Conservation (phyloP, 2,797 vertebrate genomes). For the Podargus strigoides region DNA sequence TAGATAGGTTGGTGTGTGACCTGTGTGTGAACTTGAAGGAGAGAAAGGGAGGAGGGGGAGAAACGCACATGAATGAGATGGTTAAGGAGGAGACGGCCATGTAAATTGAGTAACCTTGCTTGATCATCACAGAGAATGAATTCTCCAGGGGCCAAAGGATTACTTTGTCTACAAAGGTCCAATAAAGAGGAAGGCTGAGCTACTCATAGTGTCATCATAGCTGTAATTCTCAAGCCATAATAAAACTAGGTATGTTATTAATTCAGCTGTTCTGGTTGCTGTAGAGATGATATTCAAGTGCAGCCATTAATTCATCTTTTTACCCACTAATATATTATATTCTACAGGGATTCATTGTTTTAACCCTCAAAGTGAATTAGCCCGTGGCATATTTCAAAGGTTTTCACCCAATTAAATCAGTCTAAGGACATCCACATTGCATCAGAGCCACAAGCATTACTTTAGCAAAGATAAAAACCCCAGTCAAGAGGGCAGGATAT, state of each 20-base stretch:
- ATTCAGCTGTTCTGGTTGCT: constrained; percentile 69
- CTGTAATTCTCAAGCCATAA: constrained; percentile 69
- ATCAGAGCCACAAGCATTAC: constrained; percentile 53
- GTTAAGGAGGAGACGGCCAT: not conserved
- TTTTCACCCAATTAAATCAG: constrained; percentile 69
- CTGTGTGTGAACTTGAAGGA: constrained; percentile 48
- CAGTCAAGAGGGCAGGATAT: constrained; percentile 42
- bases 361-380: constrained; percentile 66
- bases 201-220: constrained; percentile 43
- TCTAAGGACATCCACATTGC: constrained; percentile 59
- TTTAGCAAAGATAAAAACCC: constrained; percentile 56
- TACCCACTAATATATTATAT: constrained; percentile 70
- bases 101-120: constrained; percentile 50
- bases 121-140: not conserved
- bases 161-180: constrained; percentile 11
- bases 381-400: constrained; percentile 68
- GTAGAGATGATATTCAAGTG: constrained; percentile 60
- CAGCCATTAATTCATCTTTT: constrained; percentile 74
- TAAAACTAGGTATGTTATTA: constrained; percentile 69
- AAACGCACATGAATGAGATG: not conserved
- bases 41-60: not conserved
- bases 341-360: constrained; percentile 71
- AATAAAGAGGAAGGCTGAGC: constrained; percentile 47
- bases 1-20: constrained; percentile 35
- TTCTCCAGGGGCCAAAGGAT: constrained; percentile 18